phyloP scores from a whole-genome alignment of 1,140 invertebrate genomes.

The Phocides pigmalion region DNA sequence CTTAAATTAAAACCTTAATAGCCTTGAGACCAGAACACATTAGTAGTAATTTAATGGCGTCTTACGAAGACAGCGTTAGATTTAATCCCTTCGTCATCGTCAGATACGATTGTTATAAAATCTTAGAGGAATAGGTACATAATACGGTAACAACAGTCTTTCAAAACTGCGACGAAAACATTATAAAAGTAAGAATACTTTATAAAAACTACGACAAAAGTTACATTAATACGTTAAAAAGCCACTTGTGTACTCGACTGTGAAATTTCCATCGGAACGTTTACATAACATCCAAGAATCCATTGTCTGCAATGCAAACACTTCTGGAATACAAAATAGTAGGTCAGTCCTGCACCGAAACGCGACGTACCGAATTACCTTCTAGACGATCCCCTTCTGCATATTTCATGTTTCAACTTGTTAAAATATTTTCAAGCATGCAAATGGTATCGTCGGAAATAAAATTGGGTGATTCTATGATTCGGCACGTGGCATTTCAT shows the following conservation, averaged over 20 bases:
- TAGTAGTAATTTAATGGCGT: too few relatives aligned
- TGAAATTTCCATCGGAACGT: slow-evolving; percentile 1
- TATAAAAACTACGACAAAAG: background rate
- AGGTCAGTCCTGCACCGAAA: slow-evolving; percentile 23
- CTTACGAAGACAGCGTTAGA: too few relatives aligned
- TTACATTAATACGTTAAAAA: background rate
- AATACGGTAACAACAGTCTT: too few relatives aligned
- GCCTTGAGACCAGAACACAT: too few relatives aligned
- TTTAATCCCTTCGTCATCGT: too few relatives aligned
- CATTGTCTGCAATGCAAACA: slow-evolving; percentile 18
- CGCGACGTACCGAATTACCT: slow-evolving; percentile 21
- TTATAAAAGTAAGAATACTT: too few relatives aligned
- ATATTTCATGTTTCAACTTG: slow-evolving; percentile 25
- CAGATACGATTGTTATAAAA: too few relatives aligned
- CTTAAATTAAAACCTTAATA: too few relatives aligned
- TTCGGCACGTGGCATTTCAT: background rate
- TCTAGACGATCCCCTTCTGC: slow-evolving; percentile 17
- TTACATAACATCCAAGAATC: slow-evolving; percentile 17
- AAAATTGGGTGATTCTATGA: too few relatives aligned
- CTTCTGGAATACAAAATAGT: slow-evolving; percentile 31
- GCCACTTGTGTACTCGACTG: background rate
- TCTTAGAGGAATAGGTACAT: too few relatives aligned
- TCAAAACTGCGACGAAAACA: too few relatives aligned
- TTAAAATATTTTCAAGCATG: slow-evolving; percentile 10
- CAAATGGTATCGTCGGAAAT: slow-evolving; percentile 16